A percentile compares a stretch with the other conserved stretches of the same genome.
Conservation (phyloP, 2,797 vertebrate genomes). For the Merluccius polli region DNA sequence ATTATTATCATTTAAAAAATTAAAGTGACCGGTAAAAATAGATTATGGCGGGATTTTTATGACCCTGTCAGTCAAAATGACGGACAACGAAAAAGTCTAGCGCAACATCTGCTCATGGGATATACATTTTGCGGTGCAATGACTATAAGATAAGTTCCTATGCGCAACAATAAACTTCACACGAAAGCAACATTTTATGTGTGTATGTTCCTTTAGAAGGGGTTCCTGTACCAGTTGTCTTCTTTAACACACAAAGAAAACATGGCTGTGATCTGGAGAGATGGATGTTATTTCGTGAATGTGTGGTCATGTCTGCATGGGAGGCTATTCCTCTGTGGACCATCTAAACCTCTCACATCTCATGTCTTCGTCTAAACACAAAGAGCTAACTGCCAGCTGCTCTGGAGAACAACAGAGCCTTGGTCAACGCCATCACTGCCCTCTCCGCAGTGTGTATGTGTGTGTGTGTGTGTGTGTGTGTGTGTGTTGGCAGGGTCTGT, state of each 20-base stretch:
- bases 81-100: too few relatives aligned
- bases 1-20: too few relatives aligned
- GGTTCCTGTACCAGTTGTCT: too few relatives aligned
- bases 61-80: too few relatives aligned
- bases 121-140: neutral
- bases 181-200: neutral
- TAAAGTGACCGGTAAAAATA: too few relatives aligned
- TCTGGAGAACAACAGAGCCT: slow-evolving; percentile 41
- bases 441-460: slow-evolving; percentile 26
- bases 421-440: slow-evolving; percentile 36
- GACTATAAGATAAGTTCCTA: neutral
- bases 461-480: neutral
- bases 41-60: too few relatives aligned
- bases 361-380: slow-evolving; percentile 22
- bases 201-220: neutral
- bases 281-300: neutral
- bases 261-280: neutral
- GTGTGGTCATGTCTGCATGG: slow-evolving; percentile 5
- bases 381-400: slow-evolving; percentile 35
- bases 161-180: neutral
- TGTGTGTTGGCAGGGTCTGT: neutral
- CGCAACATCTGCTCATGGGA: neutral
- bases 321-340: neutral
- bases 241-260: too few relatives aligned
- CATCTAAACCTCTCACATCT: slow-evolving; percentile 12